These are phyloP conservation scores for Lasioglossum leucozonium DNA, from an alignment of 2,888 invertebrate species.

Conservation along the genomic window DNA sequence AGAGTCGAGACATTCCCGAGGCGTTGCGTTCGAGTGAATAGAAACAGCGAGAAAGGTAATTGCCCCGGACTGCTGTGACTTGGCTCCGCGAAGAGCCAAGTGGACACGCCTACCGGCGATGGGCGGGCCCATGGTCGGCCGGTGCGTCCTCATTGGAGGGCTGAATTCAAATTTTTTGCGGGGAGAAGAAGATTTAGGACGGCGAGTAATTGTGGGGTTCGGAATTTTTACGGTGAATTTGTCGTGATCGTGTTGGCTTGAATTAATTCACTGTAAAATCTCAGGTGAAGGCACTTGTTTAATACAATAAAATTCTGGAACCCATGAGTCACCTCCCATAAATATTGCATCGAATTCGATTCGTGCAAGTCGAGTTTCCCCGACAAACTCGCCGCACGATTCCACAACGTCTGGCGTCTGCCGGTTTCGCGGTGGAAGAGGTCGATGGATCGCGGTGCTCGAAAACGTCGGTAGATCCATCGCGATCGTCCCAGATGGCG, in stretches of 20 bases:
- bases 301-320: not conserved
- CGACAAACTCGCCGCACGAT: not conserved
- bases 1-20: not conserved
- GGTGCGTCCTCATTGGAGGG: not conserved
- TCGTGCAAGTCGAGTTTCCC: too few relatives aligned
- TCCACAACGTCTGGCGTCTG: not conserved
- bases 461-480: not conserved
- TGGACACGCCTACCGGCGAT: not conserved
- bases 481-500: slow-evolving; percentile 59
- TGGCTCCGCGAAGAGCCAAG: not conserved
- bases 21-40: not conserved
- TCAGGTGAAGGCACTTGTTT: too few relatives aligned
- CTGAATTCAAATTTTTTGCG: not conserved
- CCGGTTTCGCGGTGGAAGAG: not conserved
- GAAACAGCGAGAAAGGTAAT: not conserved
- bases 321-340: not conserved
- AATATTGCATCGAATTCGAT: not conserved
- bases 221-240: not conserved
- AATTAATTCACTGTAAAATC: not conserved
- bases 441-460: not conserved
- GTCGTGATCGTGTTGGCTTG: too few relatives aligned
- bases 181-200: not conserved
- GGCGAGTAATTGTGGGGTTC: not conserved
- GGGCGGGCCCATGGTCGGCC: not conserved
- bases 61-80: not conserved